Base-by-base conservation (phyloP, 64 coral and sea anemone genomes). In the Pachyseris speciosa region DNA sequence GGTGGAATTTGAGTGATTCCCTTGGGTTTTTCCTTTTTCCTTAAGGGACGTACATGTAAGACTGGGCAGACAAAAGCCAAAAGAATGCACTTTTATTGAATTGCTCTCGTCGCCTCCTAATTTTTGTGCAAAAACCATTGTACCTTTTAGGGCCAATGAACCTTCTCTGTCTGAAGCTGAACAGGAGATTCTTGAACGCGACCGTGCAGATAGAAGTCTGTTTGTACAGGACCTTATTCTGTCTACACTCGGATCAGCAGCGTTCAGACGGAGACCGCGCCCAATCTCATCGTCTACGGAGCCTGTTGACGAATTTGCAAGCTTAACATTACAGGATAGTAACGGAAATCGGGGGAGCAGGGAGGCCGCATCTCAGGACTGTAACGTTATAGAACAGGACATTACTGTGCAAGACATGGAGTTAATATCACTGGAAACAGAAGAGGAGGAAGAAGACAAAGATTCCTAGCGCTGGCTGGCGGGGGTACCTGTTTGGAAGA, bases 201-300 rank as follows among this genome's bases (percentile, higher is more conserved):
- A 89, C 29, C 86, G 96, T 26, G 93, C 86, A 58, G 90, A 95
- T 64, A 78, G 96, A 17, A 90, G 93, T 80, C 83, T 98, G 59
- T 98, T 98, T 86, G 96, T 98, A 15, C 96, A 98, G 86, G 96
- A 98, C 95, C 92, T 98, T 37, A 93, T 95, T 74, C 67, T 98
- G 25, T 98, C 96, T 9, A 98, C 93, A 24, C 93, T 98, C 51
- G 93, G 90, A 19, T 86, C 84, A 48, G 84, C 77, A 65, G 55
- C 80, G 7, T 66, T 83, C 5, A 84, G 83, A 22, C 83, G 66
- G 1, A 85, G 66, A 69, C 34, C 61, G 1, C 83, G 32, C 20
- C 50, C 77, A 17, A 33, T 26, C 25, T 27, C 63, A 1, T 40
- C 27, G 25, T 43, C 42, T 33, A 17, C 61, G 30, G 76, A 61